Evolutionary conservation across 1,140 invertebrate species (phyloP), one percentile per base, ranked within the genome.

Genomic region (Drosophila watanabei): DNA sequence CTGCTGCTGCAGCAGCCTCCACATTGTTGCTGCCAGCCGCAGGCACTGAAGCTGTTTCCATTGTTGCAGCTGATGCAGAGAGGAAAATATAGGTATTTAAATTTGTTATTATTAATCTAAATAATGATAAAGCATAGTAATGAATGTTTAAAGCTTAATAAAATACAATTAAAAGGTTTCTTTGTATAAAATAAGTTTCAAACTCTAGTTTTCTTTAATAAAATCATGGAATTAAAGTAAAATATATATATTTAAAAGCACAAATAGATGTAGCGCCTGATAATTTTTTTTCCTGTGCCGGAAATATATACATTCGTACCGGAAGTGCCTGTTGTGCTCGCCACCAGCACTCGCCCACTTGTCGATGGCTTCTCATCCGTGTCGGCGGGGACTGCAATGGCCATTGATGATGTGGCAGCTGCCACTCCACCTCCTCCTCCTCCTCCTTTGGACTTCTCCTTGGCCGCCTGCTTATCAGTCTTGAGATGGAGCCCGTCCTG

Each of bases 401-500:
- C 45, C 43, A 49, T 18, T 56, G 57, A 52, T 62, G 68, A 14
- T 13, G 37, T 43, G 56, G 58, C 59, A 52, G 37, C 20, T 49
- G 16, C 16, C 56, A 58, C 33, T 60, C 24, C 52, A 61, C 41
- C 20, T 59, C 61, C 39, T 58, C 28, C 54, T 68, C 62, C 24
- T 32, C n/a, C 51, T n/a, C 13, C 20, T 16, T 33, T 58, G 64
- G 57, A 52, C 69, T 77, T 64, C 48, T 70, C 70, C 69, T 81
- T 88, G 60, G 64, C 35, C 57, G 64, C 33, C 58, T 73, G 75
- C 70, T 78, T 80, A 83, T 88, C 73, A 78, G 75, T 80, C 71
- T 82, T 91, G 70, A 59, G 78, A 54, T 82, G 88, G 68, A 56
- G 75, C 51, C 70, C 66, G 49, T 72, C 71, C 33, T 80, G 82